Conservation (phyloP, 2,888 invertebrate genomes). For the Theristus sp. region DNA sequence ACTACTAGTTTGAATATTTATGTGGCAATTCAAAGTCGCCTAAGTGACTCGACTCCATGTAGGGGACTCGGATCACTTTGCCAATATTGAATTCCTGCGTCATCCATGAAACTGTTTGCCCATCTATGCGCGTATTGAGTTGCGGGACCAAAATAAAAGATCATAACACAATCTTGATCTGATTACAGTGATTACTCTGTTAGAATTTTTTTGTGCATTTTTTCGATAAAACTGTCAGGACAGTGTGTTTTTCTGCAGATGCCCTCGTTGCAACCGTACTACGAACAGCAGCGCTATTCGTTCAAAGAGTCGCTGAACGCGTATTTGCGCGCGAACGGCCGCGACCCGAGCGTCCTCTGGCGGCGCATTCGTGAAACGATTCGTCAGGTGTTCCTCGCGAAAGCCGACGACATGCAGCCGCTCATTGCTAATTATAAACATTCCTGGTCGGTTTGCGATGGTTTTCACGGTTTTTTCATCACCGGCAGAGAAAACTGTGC, state of each 20-base stretch:
- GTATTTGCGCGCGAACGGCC: slow-evolving; percentile 40
- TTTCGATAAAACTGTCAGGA: not conserved
- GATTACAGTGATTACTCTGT: no score
- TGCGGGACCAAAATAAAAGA: no score
- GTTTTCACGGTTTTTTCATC: no score
- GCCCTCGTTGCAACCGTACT: slow-evolving; percentile 31
- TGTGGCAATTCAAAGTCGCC: no score
- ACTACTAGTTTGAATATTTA: no score
- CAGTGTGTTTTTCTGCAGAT: slow-evolving; percentile 25
- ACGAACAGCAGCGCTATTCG: slow-evolving; percentile 43
- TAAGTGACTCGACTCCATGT: no score
- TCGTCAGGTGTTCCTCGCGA: slow-evolving; percentile 31
- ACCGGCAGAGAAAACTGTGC: no score
- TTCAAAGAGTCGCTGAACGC: slow-evolving; percentile 72
- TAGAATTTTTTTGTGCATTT: not conserved
- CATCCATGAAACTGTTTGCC: no score
- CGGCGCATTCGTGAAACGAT: slow-evolving; percentile 57
- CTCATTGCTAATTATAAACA: slow-evolving; percentile 15
- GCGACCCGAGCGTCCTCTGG: slow-evolving; percentile 58
- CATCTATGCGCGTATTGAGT: no score
- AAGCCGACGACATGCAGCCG: slow-evolving; percentile 17
- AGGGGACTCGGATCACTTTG: no score
- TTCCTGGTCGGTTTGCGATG: slow-evolving; percentile 39
- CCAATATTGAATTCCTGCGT: no score
- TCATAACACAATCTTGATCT: no score